Evolutionary conservation across 2,113 vertebrate species (phyloP).

Genomic region (Sakesphorus luctuosus): DNA sequence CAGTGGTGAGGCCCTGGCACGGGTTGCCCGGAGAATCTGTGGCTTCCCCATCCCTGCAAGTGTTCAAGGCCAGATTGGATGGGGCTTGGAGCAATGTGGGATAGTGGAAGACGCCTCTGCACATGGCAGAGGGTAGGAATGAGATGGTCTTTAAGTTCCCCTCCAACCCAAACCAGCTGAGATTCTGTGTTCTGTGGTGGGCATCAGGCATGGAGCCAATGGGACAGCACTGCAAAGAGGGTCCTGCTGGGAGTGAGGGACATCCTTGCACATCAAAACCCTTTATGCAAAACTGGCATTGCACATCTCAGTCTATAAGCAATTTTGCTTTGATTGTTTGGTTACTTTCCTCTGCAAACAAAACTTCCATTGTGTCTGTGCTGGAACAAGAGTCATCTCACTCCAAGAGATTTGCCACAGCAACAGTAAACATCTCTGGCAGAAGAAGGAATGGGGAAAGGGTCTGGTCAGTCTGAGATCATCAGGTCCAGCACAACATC

Average conservation of each 20-base stretch:
- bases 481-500: neutral
- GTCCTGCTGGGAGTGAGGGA: neutral
- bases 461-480: neutral
- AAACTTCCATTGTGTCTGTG: neutral
- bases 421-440: neutral
- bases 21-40: neutral
- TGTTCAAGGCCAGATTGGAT: neutral
- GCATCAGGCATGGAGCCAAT: rapidly evolving
- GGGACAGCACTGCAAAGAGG: neutral
- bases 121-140: rapidly evolving
- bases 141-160: neutral
- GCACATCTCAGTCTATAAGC: neutral
- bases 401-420: neutral
- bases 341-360: neutral
- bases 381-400: neutral
- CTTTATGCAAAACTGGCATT: neutral
- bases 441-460: neutral
- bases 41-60: neutral
- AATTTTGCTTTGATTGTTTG: neutral
- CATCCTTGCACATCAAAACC: neutral
- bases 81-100: neutral
- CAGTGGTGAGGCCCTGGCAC: neutral
- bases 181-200: neutral
- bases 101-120: neutral
- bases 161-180: neutral